Evolutionary conservation across 2,797 vertebrate genomes (phyloP).

Genomic region (Esox masquinongy): DNA sequence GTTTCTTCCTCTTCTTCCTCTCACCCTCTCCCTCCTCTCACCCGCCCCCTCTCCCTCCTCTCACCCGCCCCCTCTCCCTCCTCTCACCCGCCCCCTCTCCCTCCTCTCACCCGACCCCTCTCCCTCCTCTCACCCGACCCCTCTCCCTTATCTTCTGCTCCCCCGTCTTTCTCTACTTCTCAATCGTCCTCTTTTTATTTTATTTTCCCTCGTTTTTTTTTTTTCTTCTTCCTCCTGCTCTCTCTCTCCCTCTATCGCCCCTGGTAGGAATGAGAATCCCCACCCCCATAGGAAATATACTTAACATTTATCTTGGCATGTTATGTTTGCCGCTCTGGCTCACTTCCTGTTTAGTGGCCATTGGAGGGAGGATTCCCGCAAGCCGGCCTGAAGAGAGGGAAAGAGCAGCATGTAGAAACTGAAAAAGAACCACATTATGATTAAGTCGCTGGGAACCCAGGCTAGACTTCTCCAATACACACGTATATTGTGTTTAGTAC

Average conservation of each 20-base stretch:
- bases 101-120: not conserved
- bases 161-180: not conserved
- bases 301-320: slow-evolving; percentile 40
- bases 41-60: slow-evolving; percentile 3
- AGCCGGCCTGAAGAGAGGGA: not conserved
- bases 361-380: not conserved
- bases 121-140: too few relatives aligned
- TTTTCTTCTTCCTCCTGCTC: not conserved
- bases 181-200: not conserved
- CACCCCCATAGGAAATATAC: slow-evolving; percentile 31
- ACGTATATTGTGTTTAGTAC: not conserved
- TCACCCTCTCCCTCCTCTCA: not conserved
- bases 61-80: not conserved
- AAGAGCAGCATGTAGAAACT: not conserved
- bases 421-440: not conserved
- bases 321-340: not conserved
- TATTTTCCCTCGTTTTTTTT: not conserved
- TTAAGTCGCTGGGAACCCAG: not conserved
- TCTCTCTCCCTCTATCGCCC: not conserved
- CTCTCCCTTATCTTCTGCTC: too few relatives aligned
- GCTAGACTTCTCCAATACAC: not conserved
- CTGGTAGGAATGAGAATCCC: not conserved
- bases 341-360: slow-evolving; percentile 29
- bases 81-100: too few relatives aligned
- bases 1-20: slow-evolving; percentile 43